Conservation (phyloP, 2,113 vertebrate species). For the Hydropotes inermis region DNA sequence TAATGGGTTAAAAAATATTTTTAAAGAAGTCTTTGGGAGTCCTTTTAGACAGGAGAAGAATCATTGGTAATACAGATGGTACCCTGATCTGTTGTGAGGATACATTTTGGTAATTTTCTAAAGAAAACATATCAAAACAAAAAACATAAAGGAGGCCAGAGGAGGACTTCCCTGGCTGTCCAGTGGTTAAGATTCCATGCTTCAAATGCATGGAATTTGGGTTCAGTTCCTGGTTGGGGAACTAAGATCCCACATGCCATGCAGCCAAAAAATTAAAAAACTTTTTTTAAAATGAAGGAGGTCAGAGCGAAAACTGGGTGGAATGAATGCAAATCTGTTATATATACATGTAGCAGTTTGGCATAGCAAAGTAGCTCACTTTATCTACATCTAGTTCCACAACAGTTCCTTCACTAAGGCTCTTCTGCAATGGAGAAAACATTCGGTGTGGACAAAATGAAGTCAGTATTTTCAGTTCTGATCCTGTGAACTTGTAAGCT, state of each 20-base stretch:
- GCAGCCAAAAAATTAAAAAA: neutral
- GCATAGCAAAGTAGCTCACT: neutral
- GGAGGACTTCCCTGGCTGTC: neutral
- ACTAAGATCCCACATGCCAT: neutral
- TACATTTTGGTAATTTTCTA: constrained; percentile 22
- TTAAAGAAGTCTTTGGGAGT: neutral
- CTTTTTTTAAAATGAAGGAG: neutral
- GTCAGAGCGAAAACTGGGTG: neutral
- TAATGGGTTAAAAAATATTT: neutral
- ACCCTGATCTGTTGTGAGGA: neutral
- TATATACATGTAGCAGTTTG: neutral
- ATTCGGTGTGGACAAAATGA: neutral
- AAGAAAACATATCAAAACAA: neutral
- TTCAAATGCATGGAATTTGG: neutral
- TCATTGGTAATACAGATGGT: neutral
- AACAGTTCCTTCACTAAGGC: neutral
- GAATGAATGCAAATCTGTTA: neutral
- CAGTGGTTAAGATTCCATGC: neutral
- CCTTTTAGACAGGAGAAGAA: neutral
- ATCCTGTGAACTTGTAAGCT: neutral
- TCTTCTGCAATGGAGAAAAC: neutral
- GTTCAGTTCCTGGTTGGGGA: neutral
- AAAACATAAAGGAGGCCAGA: neutral
- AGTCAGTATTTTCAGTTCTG: neutral
- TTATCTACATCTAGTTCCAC: neutral